Conservation (phyloP, 92 coral and sea anemone genomes). For the Galaxea fascicularis region DNA sequence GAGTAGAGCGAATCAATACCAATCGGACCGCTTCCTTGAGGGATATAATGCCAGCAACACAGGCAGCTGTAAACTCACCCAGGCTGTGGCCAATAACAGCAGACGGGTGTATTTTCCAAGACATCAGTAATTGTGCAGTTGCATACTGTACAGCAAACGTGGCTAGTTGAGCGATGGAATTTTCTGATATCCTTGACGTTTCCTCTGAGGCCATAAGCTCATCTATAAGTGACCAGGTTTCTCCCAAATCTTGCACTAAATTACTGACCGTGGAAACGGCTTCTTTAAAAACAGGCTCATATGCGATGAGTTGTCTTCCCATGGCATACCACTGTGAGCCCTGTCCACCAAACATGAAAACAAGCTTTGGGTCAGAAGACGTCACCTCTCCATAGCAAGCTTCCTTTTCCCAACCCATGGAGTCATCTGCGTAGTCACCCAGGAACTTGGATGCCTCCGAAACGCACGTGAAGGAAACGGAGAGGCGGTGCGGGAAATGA, state of each 20-base stretch:
- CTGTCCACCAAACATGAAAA: conserved; percentile 91
- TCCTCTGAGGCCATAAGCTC: conserved; percentile 63
- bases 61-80: conserved; percentile 94
- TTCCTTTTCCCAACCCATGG: conserved; percentile 49
- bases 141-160: conserved; percentile 87
- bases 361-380: conserved; percentile 47
- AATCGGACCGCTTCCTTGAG: conserved; percentile 74
- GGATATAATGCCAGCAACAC: conserved; percentile 72
- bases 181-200: conserved; percentile 50
- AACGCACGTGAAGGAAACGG: conserved; percentile 63
- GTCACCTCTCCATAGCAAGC: conserved; percentile 52
- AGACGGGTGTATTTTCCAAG: conserved; percentile 87
- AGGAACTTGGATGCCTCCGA: conserved; percentile 68
- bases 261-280: conserved; percentile 56
- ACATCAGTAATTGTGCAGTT: conserved; percentile 74
- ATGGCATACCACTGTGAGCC: conserved; percentile 91
- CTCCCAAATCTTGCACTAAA: conserved; percentile 63
- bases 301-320: conserved; percentile 80
- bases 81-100: conserved; percentile 95
- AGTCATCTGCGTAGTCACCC: conserved; percentile 53
- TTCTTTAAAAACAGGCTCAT: conserved; percentile 73
- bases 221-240: conserved; percentile 68
- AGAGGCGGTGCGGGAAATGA: conserved; percentile 73
- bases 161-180: conserved; percentile 79
- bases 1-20: conserved; percentile 72